Percentiles rank a stretch among this genome's conserved stretches.
These are phyloP conservation scores for Dufourea novaeangliae DNA, from an alignment of 1,140 invertebrate genomes.

Conservation along the genomic window DNA sequence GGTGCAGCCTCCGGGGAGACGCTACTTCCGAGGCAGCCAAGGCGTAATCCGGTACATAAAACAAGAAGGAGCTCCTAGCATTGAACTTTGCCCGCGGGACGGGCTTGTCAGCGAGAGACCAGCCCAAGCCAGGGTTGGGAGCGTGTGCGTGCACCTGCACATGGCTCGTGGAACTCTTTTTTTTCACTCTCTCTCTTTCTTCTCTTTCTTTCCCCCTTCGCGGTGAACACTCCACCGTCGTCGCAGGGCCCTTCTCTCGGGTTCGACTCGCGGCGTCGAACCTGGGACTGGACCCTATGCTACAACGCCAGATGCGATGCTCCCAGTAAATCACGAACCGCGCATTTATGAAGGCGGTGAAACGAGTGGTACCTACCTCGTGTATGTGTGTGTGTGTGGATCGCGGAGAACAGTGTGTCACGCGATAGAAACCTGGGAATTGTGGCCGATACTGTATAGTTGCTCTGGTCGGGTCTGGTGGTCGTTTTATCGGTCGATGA, in stretches of 20 bases:
- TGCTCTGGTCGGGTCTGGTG: too few species aligned
- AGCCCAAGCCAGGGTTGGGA: constrained; percentile 18
- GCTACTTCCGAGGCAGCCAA: constrained; percentile 53
- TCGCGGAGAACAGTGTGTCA: constrained; percentile 4
- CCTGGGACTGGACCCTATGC: neutral
- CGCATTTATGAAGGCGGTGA: constrained; percentile 62
- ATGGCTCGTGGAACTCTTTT: constrained; percentile 17
- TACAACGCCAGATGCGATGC: constrained; percentile 56
- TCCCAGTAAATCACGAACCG: constrained; percentile 62
- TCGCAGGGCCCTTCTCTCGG: too few species aligned
- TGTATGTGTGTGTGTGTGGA: too few species aligned
- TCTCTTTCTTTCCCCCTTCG: too few species aligned
- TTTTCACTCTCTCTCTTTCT: neutral
- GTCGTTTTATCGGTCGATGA: too few species aligned
- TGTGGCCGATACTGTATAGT: too few species aligned
- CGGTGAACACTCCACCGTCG: too few species aligned
- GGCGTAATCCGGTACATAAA: constrained; percentile 66
- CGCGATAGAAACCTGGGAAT: neutral
- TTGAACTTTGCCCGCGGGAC: constrained; percentile 68
- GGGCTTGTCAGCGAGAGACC: constrained; percentile 56
- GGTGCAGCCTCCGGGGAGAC: constrained; percentile 50
- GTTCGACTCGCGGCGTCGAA: constrained; percentile 13
- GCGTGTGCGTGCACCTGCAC: constrained; percentile 23
- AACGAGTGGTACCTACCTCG: too few species aligned
- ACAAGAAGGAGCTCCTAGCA: constrained; percentile 60